A percentile compares a stretch with the other conserved stretches of the same genome.
These are phyloP conservation scores for Chaetorhynchus papuensis DNA, from an alignment of 2,113 vertebrate genomes.

Conservation along the genomic window DNA sequence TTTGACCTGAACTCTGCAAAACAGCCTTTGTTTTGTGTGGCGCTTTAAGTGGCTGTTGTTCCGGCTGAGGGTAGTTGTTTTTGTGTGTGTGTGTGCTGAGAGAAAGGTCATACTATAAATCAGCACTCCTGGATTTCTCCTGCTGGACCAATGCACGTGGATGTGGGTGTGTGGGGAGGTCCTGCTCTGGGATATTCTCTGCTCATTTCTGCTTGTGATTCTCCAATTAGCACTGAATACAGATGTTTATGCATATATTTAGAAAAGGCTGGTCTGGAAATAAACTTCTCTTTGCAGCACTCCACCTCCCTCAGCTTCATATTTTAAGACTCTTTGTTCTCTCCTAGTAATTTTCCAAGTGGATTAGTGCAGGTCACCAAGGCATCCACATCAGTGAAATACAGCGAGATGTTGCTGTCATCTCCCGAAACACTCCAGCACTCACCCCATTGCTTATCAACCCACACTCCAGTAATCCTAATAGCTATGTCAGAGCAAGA, in stretches of 20 bases:
- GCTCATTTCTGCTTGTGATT: not conserved
- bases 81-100: not conserved
- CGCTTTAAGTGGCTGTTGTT: not conserved
- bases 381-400: constrained; percentile 16
- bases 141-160: not conserved
- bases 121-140: not conserved
- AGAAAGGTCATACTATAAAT: not conserved
- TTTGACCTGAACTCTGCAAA: not conserved
- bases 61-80: not conserved
- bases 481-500: constrained; percentile 20
- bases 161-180: not conserved
- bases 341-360: constrained; percentile 9
- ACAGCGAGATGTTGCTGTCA: not conserved
- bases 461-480: constrained; percentile 21
- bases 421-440: not conserved
- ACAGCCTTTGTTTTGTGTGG: accelerated
- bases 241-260: not conserved
- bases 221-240: not conserved
- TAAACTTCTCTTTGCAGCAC: not conserved
- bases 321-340: constrained; percentile 1
- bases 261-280: not conserved
- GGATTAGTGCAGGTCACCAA: constrained; percentile 17
- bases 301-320: not conserved
- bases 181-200: not conserved
- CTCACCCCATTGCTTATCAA: not conserved